A percentile compares a stretch with the other conserved stretches of the same genome.
Conservation (phyloP, 2,797 vertebrate species). For the Amniataba percoides region DNA sequence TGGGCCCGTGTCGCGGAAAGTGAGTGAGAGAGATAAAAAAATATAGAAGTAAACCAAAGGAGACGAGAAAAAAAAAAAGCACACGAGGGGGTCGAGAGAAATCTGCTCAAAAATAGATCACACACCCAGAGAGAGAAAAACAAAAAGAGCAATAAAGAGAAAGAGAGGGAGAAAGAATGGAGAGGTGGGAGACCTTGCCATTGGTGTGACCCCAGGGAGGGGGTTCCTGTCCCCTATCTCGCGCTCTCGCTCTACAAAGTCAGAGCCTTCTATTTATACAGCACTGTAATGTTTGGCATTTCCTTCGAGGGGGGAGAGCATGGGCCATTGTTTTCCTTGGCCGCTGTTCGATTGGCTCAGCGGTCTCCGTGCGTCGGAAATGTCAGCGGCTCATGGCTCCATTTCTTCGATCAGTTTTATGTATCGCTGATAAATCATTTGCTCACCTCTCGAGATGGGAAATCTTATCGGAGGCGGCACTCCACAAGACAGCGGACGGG, state of each 20-base stretch:
- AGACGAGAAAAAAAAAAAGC: constrained; percentile 26
- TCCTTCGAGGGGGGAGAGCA: constrained; percentile 75
- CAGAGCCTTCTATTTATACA: constrained; percentile 86
- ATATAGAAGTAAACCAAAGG: constrained; percentile 40
- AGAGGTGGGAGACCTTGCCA: constrained; percentile 70
- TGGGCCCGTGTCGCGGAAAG: constrained; percentile 25
- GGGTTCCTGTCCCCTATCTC: constrained; percentile 80
- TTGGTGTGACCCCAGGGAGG: constrained; percentile 76
- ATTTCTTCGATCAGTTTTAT: constrained; percentile 60
- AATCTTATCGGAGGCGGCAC: not conserved
- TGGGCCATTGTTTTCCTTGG: constrained; percentile 85
- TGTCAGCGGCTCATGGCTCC: constrained; percentile 69
- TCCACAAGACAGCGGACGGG: constrained; percentile 12
- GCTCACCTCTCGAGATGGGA: constrained; percentile 22
- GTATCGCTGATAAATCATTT: constrained; percentile 41
- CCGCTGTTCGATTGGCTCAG: constrained; percentile 71
- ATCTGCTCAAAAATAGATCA: constrained; percentile 61
- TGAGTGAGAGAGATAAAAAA: constrained; percentile 16
- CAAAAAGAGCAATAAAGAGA: constrained; percentile 59
- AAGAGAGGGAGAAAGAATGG: constrained; percentile 26
- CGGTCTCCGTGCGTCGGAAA: constrained; percentile 64
- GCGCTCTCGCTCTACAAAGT: constrained; percentile 73
- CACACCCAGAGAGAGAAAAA: constrained; percentile 40
- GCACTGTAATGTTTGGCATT: constrained; percentile 86
- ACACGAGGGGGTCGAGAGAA: constrained; percentile 46